Base-by-base conservation (phyloP, 2,888 invertebrate genomes). In the Apotomis capreana region DNA sequence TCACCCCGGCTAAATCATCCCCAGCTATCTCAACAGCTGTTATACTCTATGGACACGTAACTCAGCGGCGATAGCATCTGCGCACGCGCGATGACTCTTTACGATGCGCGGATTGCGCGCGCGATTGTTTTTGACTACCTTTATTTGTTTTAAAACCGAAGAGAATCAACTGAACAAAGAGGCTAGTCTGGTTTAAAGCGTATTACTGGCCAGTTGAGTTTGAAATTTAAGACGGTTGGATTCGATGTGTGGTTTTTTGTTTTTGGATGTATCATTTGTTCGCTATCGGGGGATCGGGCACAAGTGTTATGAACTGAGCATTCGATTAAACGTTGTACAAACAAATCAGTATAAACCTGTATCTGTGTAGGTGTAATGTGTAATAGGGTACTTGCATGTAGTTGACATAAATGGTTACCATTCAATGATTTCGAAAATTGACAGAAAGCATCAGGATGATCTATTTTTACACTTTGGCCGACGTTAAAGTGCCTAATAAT, bases 41-140 rank as follows among this genome's bases (percentile, higher is more conserved):
- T 65, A 44, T 46, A 44, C 46, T 65, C 52, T 60, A 58, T 62
- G 68, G 57, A 68, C 72, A 49, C 44, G 84, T 87, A 85, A 87
- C 80, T 83, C 83, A 80, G 78, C 78, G 65, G 69, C 74, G 89
- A 89, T 89, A 89, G 80, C 81, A 89, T 89, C 89, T 79, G 46
- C 55, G 85, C 89, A 86, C 88, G 89, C 86, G 87, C 87, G 87
- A 88, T 86, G 86, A 80, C 82, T 81, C 81, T 88, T 88, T 88
- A 88, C 84, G 88, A 87, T 81, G 75, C 72, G 76, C 77, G 74
- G 76, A 75, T 76, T 74, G 80, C 78, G 79, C 76, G 75, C 76
- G 80, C 79, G 78, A 82, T 81, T 81, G 82, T 80, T 82, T 79
- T 77, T 74, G 77, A 78, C 76, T 76, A 78, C 70, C 76, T 74